A percentile compares a stretch with the other conserved stretches of the same genome.
These are phyloP conservation scores for Macrophya annulata DNA, from an alignment of 2,888 invertebrate genomes.

Conservation along the genomic window DNA sequence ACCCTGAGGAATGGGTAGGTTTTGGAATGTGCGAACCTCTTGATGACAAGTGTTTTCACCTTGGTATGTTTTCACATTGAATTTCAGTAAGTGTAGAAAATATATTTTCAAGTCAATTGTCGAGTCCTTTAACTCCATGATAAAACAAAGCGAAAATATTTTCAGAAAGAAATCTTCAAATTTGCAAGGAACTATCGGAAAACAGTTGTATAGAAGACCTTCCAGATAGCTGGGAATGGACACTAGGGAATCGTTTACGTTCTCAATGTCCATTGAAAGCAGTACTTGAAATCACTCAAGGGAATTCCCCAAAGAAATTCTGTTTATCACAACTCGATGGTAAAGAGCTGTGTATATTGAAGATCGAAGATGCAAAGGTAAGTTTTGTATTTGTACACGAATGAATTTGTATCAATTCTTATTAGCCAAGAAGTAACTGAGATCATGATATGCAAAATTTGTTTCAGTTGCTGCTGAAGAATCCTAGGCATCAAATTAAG, in stretches of 20 bases:
- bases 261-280: not conserved
- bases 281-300: not conserved
- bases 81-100: no score
- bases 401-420: not conserved
- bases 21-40: not conserved
- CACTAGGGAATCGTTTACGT: not conserved
- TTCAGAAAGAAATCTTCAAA: not conserved
- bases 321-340: not conserved
- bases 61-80: not conserved
- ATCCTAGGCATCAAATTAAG: conserved; percentile 5
- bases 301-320: not conserved
- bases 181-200: not conserved
- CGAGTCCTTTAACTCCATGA: not conserved
- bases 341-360: not conserved
- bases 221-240: not conserved
- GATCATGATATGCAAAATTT: not conserved
- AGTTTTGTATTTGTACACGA: not conserved
- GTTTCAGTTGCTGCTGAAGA: conserved; percentile 22
- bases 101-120: not conserved
- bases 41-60: not conserved
- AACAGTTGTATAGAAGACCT: not conserved
- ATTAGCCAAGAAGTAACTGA: not conserved
- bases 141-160: not conserved
- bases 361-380: conserved; percentile 24
- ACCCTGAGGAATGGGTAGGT: not conserved